Base-by-base conservation (phyloP, 2,888 invertebrate genomes). In the Hydropsyche betteni region DNA sequence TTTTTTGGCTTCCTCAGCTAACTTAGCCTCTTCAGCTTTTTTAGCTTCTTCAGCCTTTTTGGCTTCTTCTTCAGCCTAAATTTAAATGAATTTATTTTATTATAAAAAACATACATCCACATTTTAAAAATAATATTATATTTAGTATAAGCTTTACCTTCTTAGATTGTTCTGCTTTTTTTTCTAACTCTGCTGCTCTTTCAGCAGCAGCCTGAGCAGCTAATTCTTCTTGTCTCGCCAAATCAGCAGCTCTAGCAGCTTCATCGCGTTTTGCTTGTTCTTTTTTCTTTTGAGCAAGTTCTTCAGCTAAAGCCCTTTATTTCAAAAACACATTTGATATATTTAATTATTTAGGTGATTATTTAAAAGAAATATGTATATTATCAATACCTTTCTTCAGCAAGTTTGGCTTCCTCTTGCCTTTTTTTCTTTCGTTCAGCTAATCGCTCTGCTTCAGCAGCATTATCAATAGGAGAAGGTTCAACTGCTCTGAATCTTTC, bases 391-490 rank as follows among this genome's bases (percentile, higher is more conserved):
- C 86, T 89, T 81, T 91, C 90, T 81, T 90, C 90, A 69, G 88
- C 90, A 81, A 89, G 86, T 80, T 88, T 89, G 55, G 89, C 90
- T 82, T 91, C 91, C 79, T 90, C 90, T 79, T 91, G 90, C 80
- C 88, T 87, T 81, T 89, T 90, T 80, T 87, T 87, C 78, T 87
- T 86, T 76, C 88, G 86, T 80, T 88, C 88, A 52, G 88, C 86
- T 73, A 89, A 84, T 79, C 82, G 84, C 75, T 86, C 85, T 52
- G 84, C 83, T 71, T 81, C 81, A 80, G 89, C 86, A 61, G 89
- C 88, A 7, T 88, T 83, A n/a, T 89, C 86, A 1, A 86, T 82
- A 79, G 86, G 80, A 33, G 85, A 84, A 80, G 84, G 84, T 7
- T 88, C 88, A 68, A 86, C 84, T 5, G 90, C 88, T 64, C 89